Evolutionary conservation across 2,113 vertebrate genomes (phyloP), one percentile per base, ranked within the genome.

Genomic region (Oncorhynchus masou): DNA sequence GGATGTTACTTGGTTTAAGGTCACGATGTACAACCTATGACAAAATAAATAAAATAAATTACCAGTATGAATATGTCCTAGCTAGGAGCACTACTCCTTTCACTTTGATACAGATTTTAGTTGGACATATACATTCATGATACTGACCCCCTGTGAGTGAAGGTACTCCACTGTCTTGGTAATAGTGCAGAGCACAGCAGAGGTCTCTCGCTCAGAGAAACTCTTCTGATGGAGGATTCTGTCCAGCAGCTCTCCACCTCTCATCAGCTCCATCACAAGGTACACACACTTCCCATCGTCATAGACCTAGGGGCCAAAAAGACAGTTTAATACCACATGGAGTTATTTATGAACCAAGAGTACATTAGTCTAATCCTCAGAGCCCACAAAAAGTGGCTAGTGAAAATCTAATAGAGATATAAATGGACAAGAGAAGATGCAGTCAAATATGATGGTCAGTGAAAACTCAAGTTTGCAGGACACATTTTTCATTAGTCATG

Each of bases 1-100:
- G 93, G n/a, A 99, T 96, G 78, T 98, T 99, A 74, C 96, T 97
- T 0, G 97, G 97, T 84, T 98, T 99, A 85, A 98, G 92, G 88
- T 98, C 97, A 83, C 97, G 93, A 81, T 99, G 97, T 2, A 99
- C 97, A 2, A 99, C 97, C 97, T 99, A 81, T 12, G 77, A 66
- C 75, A 24, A 25, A 9, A 27, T 7, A n/a, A 0, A 75, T 22
- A 77, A 74, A n/a, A 74, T 29, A 19, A 54, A 16, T 54, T 54
- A 16, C 16, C 51, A 19, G 16, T 54, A 54, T 19, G 12, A 54
- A 54, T 5, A 54, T 54, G 3, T 16, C 5, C 9, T 25, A 39
- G 51, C 39, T 45, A 45, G 9, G 9, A 45, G 20, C 64, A 68
- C 6, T 15, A 59, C 25, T 29, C 15, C 7, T 68, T 39, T 70